phyloP scores from a whole-genome alignment of 1,140 invertebrate species.

The Trichogramma pretiosum region DNA sequence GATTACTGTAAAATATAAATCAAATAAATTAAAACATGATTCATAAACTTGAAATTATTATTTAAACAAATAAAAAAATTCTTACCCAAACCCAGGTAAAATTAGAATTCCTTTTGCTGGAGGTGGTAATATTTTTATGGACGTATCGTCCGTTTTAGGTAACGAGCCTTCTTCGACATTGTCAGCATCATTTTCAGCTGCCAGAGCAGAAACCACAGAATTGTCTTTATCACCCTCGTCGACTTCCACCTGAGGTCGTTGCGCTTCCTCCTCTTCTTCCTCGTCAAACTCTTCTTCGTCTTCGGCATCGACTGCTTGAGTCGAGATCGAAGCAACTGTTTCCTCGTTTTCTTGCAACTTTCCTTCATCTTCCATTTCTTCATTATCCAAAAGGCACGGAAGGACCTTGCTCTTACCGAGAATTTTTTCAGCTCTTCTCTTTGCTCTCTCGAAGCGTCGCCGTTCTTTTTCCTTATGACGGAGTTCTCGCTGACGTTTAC shows the following conservation, averaged over 20 bases:
- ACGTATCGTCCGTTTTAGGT: conserved; percentile 20
- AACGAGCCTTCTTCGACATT: conserved; percentile 17
- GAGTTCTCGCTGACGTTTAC: conserved; percentile 34
- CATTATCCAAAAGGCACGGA: background rate
- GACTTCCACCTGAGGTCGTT: conserved; percentile 16
- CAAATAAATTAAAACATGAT: conserved; percentile 2
- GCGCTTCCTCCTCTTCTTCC: conserved; percentile 27
- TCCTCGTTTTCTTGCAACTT: conserved; percentile 25
- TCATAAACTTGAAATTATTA: conserved; percentile 6
- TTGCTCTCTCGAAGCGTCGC: conserved; percentile 29
- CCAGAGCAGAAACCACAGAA: conserved; percentile 11
- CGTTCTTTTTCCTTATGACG: conserved; percentile 33
- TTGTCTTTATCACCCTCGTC: conserved; percentile 19
- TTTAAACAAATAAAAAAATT: conserved; percentile 12
- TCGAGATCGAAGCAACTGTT: conserved; percentile 25
- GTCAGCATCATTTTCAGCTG: conserved; percentile 15
- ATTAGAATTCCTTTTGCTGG: conserved; percentile 47
- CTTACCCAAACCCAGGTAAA: conserved; percentile 42
- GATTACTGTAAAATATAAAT: conserved; percentile 23
- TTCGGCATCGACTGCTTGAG: conserved; percentile 25
- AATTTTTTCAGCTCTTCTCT: conserved; percentile 30
- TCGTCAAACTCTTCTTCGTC: conserved; percentile 22
- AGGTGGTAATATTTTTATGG: conserved; percentile 26
- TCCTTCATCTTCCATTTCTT: conserved; percentile 23
- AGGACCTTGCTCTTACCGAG: conserved; percentile 19